Evolutionary conservation across 2,888 invertebrate species (phyloP), one percentile per base, ranked within the genome.

Genomic region (Pogonocherus hispidulus): DNA sequence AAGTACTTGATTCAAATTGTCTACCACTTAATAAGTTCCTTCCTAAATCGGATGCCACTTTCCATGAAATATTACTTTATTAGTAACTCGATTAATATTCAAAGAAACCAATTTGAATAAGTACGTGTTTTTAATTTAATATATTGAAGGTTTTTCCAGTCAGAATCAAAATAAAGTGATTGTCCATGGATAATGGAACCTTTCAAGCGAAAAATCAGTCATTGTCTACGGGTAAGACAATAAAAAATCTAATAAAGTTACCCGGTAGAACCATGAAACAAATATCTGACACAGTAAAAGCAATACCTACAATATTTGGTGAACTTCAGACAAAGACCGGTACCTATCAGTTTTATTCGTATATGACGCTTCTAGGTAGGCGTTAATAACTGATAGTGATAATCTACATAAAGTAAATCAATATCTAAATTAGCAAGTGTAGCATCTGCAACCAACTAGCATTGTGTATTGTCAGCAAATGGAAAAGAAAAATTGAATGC

Each of bases 11-110:
- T 5, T 14, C 46, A 18, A 18, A 37, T 37, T 37, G 22, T 14
- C 41, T 11, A n/a, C 19, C 35, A 35, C 20, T 52, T 55, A 41
- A 9, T 8, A 18, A 57, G 57, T 46, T 57, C 57, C 57, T 57
- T 57, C 57, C 57, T 57, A 46, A 46, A 23, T 37, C 57, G 27
- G 27, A 46, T 44, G 22, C 22, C 14, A 9, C 3, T 8, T 32
- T 32, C 22, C 18, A 19, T 3, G 16, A 32, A 52, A 18, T 52
- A 11, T 49, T 22, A 44, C 19, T n/a, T n/a, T n/a, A 51, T 51
- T 22, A 23, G 23, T 23, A 51, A 5, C 11, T 51, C 23, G 22
- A 51, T 51, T 16, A 23, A 51, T 52, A 52, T 52, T 32, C 32
- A 52, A 52, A 52, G 16, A 32, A 32, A 52, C 32, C 23, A 6